Percentiles rank a stretch among this genome's conserved stretches.
These are phyloP conservation scores for Thermophis baileyi DNA, from an alignment of 2,113 vertebrate genomes.

Conservation along the genomic window DNA sequence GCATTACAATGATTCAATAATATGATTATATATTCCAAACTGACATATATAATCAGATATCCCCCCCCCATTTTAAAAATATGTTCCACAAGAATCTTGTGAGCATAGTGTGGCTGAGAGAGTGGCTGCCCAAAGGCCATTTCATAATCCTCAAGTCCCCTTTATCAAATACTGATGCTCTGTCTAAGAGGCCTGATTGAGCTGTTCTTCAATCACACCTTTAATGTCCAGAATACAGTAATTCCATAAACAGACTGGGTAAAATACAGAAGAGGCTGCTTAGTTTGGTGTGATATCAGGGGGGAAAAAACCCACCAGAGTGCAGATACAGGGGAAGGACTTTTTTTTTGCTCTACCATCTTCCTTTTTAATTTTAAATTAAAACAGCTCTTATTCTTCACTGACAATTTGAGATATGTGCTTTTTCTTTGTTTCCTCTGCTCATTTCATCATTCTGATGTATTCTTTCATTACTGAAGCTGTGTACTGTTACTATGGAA, in stretches of 20 bases:
- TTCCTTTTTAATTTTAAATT: conserved; percentile 13
- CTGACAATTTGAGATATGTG: conserved; percentile 5
- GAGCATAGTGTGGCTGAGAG: background rate
- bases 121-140: background rate
- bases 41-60: background rate
- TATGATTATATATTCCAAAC: background rate
- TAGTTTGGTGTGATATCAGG: background rate
- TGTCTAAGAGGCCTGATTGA: background rate
- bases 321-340: background rate
- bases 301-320: background rate
- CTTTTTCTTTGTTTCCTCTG: conserved; percentile 15
- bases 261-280: background rate
- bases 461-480: conserved; percentile 16
- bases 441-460: conserved; percentile 25
- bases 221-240: background rate
- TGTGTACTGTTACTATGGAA: conserved; percentile 8
- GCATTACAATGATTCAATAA: background rate
- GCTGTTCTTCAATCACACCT: background rate
- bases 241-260: background rate
- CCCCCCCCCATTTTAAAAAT: background rate
- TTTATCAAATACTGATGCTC: background rate
- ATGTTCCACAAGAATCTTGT: background rate
- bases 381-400: conserved; percentile 16
- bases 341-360: background rate
- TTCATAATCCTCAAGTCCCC: background rate